Percentiles rank a stretch among this genome's conserved stretches.
phyloP scores from a whole-genome alignment of 2,888 invertebrate species.

The Glyphotaelius pellucidus region DNA sequence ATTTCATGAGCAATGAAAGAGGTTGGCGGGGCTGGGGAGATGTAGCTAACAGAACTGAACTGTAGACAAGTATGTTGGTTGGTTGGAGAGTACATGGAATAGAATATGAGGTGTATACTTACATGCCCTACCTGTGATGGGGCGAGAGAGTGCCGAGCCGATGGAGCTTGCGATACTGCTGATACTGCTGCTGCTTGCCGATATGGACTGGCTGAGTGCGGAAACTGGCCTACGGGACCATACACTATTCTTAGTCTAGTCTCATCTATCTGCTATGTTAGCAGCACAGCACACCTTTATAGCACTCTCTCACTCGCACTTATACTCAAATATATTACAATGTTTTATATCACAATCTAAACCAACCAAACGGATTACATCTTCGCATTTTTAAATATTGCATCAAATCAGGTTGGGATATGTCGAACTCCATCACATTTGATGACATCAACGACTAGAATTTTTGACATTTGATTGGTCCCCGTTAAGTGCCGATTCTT shows the following conservation, averaged over 20 bases:
- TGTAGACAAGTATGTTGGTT: background rate
- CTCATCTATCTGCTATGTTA: slow-evolving; percentile 30
- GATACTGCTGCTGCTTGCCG: slow-evolving; percentile 79
- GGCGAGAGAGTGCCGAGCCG: slow-evolving; percentile 78
- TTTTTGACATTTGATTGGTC: background rate
- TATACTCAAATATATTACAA: background rate
- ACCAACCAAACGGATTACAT: background rate
- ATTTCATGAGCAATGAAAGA: background rate
- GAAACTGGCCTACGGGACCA: slow-evolving; percentile 81
- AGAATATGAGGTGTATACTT: slow-evolving; percentile 68
- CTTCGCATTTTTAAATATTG: background rate
- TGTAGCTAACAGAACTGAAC: background rate
- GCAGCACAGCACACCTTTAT: slow-evolving; percentile 38
- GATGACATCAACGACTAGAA: background rate
- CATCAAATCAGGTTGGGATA: background rate
- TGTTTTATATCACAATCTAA: background rate
- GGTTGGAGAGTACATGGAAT: background rate
- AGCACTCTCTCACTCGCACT: slow-evolving; percentile 39
- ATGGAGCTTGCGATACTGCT: slow-evolving; percentile 79
- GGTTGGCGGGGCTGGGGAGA: background rate
- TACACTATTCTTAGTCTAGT: slow-evolving; percentile 53
- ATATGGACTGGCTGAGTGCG: slow-evolving; percentile 88
- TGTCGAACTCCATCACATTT: no score
- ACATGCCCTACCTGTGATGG: slow-evolving; percentile 85
- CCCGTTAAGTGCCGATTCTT: background rate